Base-by-base conservation (phyloP, 92 coral and sea anemone genomes). In the Palythoa grandis region DNA sequence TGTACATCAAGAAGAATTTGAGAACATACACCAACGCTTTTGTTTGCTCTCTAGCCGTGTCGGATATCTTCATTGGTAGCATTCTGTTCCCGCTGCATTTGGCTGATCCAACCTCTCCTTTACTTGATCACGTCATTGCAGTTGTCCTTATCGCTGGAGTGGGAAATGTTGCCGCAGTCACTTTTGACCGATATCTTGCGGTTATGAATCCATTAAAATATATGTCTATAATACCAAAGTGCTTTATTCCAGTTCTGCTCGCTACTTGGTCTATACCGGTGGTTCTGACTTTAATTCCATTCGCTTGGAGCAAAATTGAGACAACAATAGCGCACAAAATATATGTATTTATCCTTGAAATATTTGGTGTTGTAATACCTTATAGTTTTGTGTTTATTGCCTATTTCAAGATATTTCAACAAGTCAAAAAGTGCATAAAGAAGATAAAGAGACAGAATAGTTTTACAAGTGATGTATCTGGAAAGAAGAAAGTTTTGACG, bases 181-280 rank as follows among this genome's bases (percentile, higher is more conserved):
- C 96, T 10, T 93, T 89, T 72, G 96, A 93, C 76, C 89, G 96
- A 19, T 93, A 89, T 73, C 39, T 91, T 38, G 96, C 96, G 9
- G 87, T 93, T 12, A 76, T 86, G 70, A 92, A 75, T 5, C 94
- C 96, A 16, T 74, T 93, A 37, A 82, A 86, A 19, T 91, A 91
- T 52, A 58, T 85, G 25, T 91, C 88, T 38, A 88, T 88, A 14
- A 88, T 92, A 40, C 86, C 96, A 1, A 91, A 76, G 78, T 73
- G 50, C 24, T 92, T 93, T 74, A 20, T 72, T 13, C 88, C 83
- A 43, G 93, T 87, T 56, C 58, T 93, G 9, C 1, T 71, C 2
- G 85, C 89, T 11, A 87, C 91, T 15, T 93, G 96, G 96, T 60
- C 76, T n/a, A 37, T 93, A 20, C 96, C 96, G 10, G 67, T 74